phyloP scores from a whole-genome alignment of 1,140 invertebrate genomes.

The Cepaea nemoralis region DNA sequence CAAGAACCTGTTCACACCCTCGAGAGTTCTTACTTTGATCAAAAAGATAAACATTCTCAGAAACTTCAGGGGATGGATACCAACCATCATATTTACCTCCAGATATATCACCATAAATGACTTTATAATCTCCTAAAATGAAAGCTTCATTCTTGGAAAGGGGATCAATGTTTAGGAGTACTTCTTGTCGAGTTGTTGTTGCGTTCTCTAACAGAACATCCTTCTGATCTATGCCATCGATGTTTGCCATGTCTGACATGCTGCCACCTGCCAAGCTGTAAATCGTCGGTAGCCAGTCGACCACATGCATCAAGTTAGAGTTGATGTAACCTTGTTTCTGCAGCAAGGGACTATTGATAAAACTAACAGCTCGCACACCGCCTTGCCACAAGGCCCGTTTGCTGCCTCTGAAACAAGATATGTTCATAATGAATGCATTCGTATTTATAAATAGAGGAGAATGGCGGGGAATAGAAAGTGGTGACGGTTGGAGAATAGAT shows the following conservation, averaged over 20 bases:
- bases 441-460: too few relatives aligned
- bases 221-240: slow-evolving; percentile 88
- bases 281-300: slow-evolving; percentile 91
- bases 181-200: slow-evolving; percentile 76
- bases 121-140: slow-evolving; percentile 84
- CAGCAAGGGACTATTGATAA: slow-evolving; percentile 85
- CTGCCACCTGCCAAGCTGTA: slow-evolving; percentile 69
- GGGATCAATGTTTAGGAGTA: slow-evolving; percentile 92
- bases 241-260: slow-evolving; percentile 69
- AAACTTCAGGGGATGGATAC: slow-evolving; percentile 52
- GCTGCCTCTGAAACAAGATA: slow-evolving; percentile 66
- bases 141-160: slow-evolving; percentile 80
- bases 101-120: slow-evolving; percentile 80
- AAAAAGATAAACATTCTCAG: neutral
- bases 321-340: slow-evolving; percentile 74
- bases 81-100: slow-evolving; percentile 58
- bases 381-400: slow-evolving; percentile 91
- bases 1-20: neutral
- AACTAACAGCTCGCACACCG: slow-evolving; percentile 83
- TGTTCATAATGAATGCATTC: too few relatives aligned
- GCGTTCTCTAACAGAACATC: slow-evolving; percentile 76
- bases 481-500: too few relatives aligned
- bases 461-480: too few relatives aligned
- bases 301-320: slow-evolving; percentile 83
- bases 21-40: neutral